phyloP scores from a whole-genome alignment of 2,797 vertebrate species.

The Vespertilio murinus region DNA sequence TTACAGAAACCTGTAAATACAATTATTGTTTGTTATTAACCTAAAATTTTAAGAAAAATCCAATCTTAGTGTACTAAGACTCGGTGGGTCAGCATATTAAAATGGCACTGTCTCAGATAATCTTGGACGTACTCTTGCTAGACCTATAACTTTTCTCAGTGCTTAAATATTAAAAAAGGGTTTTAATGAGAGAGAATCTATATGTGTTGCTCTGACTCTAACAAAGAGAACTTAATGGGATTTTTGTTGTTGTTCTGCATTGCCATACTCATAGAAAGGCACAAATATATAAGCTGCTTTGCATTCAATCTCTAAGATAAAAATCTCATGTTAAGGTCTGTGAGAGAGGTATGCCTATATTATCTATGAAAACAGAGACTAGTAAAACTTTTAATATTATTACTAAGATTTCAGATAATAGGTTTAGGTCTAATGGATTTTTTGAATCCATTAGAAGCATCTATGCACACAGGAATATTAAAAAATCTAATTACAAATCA shows the following conservation, averaged over 20 bases:
- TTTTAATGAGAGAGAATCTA: conserved; percentile 13
- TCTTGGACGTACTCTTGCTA: not conserved
- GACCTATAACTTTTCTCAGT: not conserved
- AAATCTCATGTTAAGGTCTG: not conserved
- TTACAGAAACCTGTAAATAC: not conserved
- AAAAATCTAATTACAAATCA: conserved; percentile 11
- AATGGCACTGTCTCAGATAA: not conserved
- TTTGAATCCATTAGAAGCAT: conserved; percentile 18
- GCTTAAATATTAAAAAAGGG: conserved; percentile 37
- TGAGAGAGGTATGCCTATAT: not conserved
- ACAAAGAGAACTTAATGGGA: conserved; percentile 30
- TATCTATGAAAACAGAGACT: not conserved
- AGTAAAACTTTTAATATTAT: conserved; percentile 38
- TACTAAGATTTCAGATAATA: conserved; percentile 41
- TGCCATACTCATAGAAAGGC: not conserved
- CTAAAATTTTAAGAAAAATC: conserved; percentile 3
- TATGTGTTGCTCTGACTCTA: conserved; percentile 3
- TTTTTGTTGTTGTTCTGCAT: conserved; percentile 2
- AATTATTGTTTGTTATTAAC: conserved; percentile 1
- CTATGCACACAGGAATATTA: not conserved
- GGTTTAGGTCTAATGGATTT: conserved; percentile 37
- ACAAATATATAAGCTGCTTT: conserved; percentile 31
- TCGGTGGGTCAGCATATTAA: not conserved
- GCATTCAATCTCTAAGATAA: conserved; percentile 37
- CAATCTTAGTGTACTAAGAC: not conserved